A percentile compares a stretch with the other conserved stretches of the same genome.
Conservation (phyloP, 2,888 invertebrate species). For the Monochamus alternatus region DNA sequence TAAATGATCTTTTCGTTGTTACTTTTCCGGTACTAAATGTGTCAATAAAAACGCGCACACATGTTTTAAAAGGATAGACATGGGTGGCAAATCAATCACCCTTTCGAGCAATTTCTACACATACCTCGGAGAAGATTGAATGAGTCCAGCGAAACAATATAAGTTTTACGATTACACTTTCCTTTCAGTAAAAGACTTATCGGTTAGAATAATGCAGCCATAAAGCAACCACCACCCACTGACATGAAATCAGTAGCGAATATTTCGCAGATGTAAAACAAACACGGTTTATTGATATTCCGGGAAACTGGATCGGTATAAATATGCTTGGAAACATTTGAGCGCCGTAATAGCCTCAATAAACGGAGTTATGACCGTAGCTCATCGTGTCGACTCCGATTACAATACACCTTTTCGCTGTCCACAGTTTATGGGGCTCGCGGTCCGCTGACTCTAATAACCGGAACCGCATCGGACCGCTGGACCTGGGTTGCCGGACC, state of each 20-base stretch:
- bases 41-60: no score
- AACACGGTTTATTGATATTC: slow-evolving; percentile 44
- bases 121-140: neutral
- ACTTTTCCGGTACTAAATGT: no score
- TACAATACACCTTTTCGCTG: slow-evolving; percentile 61
- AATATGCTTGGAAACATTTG: slow-evolving; percentile 32
- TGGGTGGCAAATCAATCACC: neutral
- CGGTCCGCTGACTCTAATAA: slow-evolving; percentile 64
- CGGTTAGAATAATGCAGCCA: slow-evolving; percentile 10
- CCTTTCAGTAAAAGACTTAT: neutral
- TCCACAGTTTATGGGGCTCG: slow-evolving; percentile 63
- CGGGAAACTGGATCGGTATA: slow-evolving; percentile 36
- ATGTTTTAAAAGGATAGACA: neutral
- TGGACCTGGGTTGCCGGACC: slow-evolving; percentile 59
- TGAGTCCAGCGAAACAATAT: neutral
- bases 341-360: slow-evolving; percentile 51
- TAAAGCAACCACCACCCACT: slow-evolving; percentile 1
- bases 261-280: slow-evolving; percentile 38
- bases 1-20: no score
- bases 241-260: slow-evolving; percentile 20
- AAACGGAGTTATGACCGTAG: slow-evolving; percentile 62
- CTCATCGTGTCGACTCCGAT: slow-evolving; percentile 61
- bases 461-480: slow-evolving; percentile 65
- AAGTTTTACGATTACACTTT: slow-evolving; percentile 12
- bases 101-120: neutral